Conservation (phyloP, 2,113 vertebrate species). For the Malurus alboscapulatus region DNA sequence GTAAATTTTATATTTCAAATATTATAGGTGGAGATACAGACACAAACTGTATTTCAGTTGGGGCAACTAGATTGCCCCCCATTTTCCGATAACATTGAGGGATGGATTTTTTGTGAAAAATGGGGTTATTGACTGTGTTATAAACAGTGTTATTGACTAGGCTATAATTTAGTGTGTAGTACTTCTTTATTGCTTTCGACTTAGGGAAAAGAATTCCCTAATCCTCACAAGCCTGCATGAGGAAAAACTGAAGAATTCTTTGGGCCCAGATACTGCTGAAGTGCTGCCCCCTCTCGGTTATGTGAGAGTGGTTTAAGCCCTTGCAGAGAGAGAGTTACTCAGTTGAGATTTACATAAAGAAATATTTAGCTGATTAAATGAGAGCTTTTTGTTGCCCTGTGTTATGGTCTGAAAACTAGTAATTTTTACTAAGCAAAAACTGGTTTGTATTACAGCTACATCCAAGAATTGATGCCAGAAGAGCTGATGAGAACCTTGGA, state of each 20-base stretch:
- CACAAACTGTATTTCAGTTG: neutral
- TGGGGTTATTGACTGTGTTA: neutral
- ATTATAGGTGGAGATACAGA: neutral
- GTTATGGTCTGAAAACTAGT: neutral
- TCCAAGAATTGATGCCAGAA: conserved; percentile 90
- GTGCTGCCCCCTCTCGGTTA: conserved; percentile 54
- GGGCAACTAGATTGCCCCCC: neutral
- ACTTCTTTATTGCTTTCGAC: neutral
- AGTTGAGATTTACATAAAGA: neutral
- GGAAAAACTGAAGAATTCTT: neutral
- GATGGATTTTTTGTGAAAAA: neutral
- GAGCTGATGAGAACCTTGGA: conserved; percentile 92
- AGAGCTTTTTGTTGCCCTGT: neutral
- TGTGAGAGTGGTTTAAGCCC: neutral
- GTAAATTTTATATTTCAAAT: neutral
- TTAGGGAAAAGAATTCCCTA: neutral
- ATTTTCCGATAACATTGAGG: neutral
- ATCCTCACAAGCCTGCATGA: neutral
- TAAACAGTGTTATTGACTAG: neutral
- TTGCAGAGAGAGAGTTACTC: neutral
- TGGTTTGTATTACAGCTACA: conserved; percentile 81
- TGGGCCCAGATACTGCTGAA: neutral
- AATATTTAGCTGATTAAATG: neutral
- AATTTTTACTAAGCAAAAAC: neutral
- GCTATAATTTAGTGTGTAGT: neutral